Evolutionary conservation across 2,113 vertebrate species (phyloP).

Genomic region (Gadus macrocephalus): DNA sequence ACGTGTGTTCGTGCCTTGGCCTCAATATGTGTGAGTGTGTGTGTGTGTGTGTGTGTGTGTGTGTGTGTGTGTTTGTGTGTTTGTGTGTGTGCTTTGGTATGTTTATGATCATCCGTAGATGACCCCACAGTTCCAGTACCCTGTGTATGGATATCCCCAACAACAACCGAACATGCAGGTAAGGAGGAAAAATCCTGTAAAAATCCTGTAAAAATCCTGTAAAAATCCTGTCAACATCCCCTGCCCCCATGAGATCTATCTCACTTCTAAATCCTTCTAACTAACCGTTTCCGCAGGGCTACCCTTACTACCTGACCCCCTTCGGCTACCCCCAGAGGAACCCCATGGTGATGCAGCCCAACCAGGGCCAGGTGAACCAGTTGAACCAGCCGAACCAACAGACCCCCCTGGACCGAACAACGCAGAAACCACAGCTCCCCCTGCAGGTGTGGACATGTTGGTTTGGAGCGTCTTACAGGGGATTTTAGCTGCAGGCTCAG

Average conservation of each 20-base stretch:
- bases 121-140: conserved; percentile 61
- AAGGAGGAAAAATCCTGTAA: neutral
- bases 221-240: neutral
- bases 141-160: conserved; percentile 48
- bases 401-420: too few species aligned
- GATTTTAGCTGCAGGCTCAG: too few species aligned
- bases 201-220: neutral
- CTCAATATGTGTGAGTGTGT: too few species aligned
- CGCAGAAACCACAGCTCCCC: conserved; percentile 56
- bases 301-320: conserved; percentile 55
- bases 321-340: conserved; percentile 67
- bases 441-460: conserved; percentile 57
- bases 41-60: too few species aligned
- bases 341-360: conserved; percentile 47
- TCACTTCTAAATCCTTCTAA: too few species aligned
- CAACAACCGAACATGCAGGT: conserved; percentile 65
- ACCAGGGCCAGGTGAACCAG: conserved; percentile 24
- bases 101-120: conserved; percentile 38
- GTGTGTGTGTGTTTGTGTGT: too few species aligned
- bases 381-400: conserved; percentile 26
- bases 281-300: conserved; percentile 49
- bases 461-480: too few species aligned
- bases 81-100: neutral
- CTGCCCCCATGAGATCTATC: neutral
- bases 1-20: too few species aligned